Evolutionary conservation across 2,797 vertebrate genomes (phyloP), one percentile per base, ranked within the genome.

Genomic region (Enteromius treurensis): DNA sequence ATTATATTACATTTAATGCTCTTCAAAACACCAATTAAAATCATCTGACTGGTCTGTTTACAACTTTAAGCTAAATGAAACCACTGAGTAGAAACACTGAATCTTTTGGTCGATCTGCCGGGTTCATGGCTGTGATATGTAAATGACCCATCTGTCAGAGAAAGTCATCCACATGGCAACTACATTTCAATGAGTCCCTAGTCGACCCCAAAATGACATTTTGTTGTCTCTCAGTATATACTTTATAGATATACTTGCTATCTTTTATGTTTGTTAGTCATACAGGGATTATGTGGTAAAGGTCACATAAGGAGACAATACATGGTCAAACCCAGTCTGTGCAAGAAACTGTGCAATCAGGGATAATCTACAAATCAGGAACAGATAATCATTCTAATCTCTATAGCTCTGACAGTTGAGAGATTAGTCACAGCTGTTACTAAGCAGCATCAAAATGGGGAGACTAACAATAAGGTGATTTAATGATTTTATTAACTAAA

Each of bases 131-230:
- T 80, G 78, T 37, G 32, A 75, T 64, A 75, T 81, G 69, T 49
- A 75, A 75, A 81, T 81, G 32, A 74, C 4, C 70, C 45, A 81
- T 75, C 45, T 81, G 70, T 75, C 58, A 74, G 45, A 64, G 53
- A 64, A 67, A 82, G 58, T 29, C 80, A 67, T 62, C 40, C 80
- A 40, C 70, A 26, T 67, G 34, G 70, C 58, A 75, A 21, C 19
- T 40, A 64, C 47, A 40, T 75, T 45, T 78, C 26, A 64, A 8
- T 69, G 29, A 64, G 53, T 71, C 51, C 51, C n/a, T 9, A 55
- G 53, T 71, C 47, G 26, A 71, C 68, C 80, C 55, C 13, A 3
- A 74, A 81, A 62, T 65, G 42, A 11, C 29, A 17, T 64, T 10
- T 42, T 69, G n/a, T 79, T 55, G 51, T 69, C 26, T 64, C 40